Evolutionary conservation across 2,113 vertebrate genomes (phyloP), one percentile per base, ranked within the genome.

Genomic region (Variabilichromis moorii): DNA sequence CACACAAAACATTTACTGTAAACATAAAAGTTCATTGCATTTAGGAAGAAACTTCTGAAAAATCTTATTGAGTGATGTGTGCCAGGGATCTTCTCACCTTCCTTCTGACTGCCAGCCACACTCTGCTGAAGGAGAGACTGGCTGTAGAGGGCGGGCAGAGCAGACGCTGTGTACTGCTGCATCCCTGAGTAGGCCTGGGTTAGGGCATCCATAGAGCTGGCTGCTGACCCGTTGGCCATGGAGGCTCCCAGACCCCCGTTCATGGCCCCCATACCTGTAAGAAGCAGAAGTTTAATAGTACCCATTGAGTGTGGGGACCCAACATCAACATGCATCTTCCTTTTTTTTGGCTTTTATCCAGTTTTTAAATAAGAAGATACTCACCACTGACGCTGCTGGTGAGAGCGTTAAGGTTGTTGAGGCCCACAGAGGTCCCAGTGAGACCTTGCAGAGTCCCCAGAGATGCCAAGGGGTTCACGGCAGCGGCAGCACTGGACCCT

Each of bases 101-200:
- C 98, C 95, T 99, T 99, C 97, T 99, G 98, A 96, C 98, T 98
- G 96, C 98, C 98, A 2, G 98, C 98, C n/a, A 98, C 97, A 40
- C 97, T 97, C 91, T 99, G 98, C 94, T 99, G 98, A 94, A 99
- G 96, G 94, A 99, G 91, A 93, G 98, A 98, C 96, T 99, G 98
- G 92, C 98, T 98, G 94, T 99, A 99, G 93, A 99, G 96, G n/a
- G 98, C 98, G 81, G 98, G 98, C 97, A 99, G 97, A 80, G 98
- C 98, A 1, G 98, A 98, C 5, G 98, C 98, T 7, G 98, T 98
- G 40, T 99, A 99, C 98, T 99, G 98, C 97, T 99, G 98, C 94
- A 99, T 99, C 96, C 98, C 98, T 97, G 98, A 99, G 98, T 99
- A 99, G 94, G 98, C 98, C 97, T 99, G 98, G 92, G 97, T 98